Evolutionary conservation across 2,113 vertebrate genomes (phyloP).

Genomic region (Dicrurus megarhynchus): DNA sequence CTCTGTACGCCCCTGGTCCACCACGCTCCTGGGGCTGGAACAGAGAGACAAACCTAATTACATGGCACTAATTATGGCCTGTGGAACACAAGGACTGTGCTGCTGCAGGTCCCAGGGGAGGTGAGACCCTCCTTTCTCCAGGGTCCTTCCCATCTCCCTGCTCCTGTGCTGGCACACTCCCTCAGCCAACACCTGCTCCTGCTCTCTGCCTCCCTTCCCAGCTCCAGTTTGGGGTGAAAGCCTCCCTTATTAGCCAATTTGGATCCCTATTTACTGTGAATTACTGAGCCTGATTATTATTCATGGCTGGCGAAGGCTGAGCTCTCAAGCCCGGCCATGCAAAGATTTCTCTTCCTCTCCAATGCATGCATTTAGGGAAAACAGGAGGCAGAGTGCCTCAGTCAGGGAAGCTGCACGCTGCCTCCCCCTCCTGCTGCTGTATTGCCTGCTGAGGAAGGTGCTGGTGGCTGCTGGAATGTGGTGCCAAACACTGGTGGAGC

Average conservation of each 20-base stretch:
- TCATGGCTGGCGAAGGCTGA: constrained; percentile 68
- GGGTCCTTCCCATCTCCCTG: background rate
- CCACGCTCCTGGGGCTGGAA: background rate
- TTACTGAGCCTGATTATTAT: constrained; percentile 78
- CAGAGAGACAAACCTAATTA: background rate
- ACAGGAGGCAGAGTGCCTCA: background rate
- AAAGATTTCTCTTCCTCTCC: constrained; percentile 14
- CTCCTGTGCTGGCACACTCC: background rate
- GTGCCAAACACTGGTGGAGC: rapidly evolving
- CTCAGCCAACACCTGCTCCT: background rate
- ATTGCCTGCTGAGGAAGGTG: background rate
- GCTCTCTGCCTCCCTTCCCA: constrained; percentile 28
- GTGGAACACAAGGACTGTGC: rapidly evolving
- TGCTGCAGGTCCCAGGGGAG: background rate
- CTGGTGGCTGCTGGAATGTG: background rate
- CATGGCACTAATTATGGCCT: background rate
- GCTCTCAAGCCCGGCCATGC: constrained; percentile 58
- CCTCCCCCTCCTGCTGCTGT: background rate
- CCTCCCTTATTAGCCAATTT: constrained; percentile 77
- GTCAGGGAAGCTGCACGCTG: background rate
- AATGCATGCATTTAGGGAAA: constrained; percentile 22
- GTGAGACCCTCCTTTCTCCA: background rate
- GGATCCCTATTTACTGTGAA: constrained; percentile 75
- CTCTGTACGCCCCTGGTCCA: background rate
- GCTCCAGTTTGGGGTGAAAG: constrained; percentile 75